These are phyloP conservation scores for Myxocyprinus asiaticus DNA, from an alignment of 2,113 vertebrate species.

Conservation along the genomic window DNA sequence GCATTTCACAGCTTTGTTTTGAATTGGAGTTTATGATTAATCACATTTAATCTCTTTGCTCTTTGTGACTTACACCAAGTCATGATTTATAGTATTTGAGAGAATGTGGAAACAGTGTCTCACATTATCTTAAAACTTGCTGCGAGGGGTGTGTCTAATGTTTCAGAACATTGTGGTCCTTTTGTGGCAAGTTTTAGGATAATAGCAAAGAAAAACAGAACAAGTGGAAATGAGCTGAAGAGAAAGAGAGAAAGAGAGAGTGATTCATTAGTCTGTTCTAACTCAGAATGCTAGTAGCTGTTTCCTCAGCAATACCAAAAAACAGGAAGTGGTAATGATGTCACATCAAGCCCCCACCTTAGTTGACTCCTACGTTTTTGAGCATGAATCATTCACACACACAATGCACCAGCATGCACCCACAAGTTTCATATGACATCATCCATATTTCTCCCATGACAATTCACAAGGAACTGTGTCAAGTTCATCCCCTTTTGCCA, in stretches of 20 bases:
- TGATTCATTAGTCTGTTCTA: constrained; percentile 50
- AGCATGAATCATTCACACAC: constrained; percentile 49
- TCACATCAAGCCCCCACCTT: constrained; percentile 37
- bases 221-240: constrained; percentile 19
- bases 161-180: constrained; percentile 30
- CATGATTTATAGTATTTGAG: neutral
- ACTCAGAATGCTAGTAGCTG: constrained; percentile 39
- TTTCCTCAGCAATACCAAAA: constrained; percentile 49
- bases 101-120: neutral
- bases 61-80: neutral
- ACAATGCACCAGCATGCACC: constrained; percentile 16
- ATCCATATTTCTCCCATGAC: constrained; percentile 31
- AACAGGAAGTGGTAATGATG: constrained; percentile 52
- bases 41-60: too few species aligned
- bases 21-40: too few species aligned
- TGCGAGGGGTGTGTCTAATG: constrained; percentile 17
- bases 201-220: neutral
- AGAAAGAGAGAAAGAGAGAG: neutral
- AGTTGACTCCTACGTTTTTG: constrained; percentile 38
- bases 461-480: constrained; percentile 18
- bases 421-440: constrained; percentile 31
- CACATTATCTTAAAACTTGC: neutral
- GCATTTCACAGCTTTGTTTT: too few species aligned
- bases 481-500: neutral
- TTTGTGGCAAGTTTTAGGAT: constrained; percentile 7